Evolutionary conservation across 2,888 invertebrate species (phyloP), one percentile per base, ranked within the genome.

Genomic region (Drosophila ezoana): DNA sequence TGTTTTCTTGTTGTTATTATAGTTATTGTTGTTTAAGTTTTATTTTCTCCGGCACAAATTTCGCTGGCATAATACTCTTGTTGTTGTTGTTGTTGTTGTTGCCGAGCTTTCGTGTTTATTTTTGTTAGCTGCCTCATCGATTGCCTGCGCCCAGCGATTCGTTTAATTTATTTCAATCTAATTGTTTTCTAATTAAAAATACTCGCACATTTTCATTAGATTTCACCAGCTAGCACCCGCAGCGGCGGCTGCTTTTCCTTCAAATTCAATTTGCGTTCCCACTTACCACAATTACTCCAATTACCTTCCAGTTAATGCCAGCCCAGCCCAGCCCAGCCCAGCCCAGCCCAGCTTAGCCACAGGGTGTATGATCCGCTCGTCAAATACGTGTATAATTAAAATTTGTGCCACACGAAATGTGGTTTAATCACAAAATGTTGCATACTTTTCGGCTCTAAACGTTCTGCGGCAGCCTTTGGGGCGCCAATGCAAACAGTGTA

Each of bases 81-180:
- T 59, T 54, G 51, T 49, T 59, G 18, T 48, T 57, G 6, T 47
- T 14, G 48, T 43, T 41, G 13, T 28, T 61, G 44, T 13, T 20
- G 16, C 18, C 56, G 54, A 10, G 64, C 54, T 43, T 77, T 69
- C 79, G 74, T 72, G 79, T 45, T 40, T 62, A 49, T 71, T 61
- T 41, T 68, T 60, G 65, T 76, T 73, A 51, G 41, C 44, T 53
- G 72, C 45, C 48, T 69, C 64, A 87, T 85, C 89, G 79, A 87
- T 89, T 84, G 85, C 79, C 89, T 85, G 85, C 71, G 74, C 81
- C 77, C 89, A 85, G 74, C 87, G 81, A 73, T 18, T 56, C 89
- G 81, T 87, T 87, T 84, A 81, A 85, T 87, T 85, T 85, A 85
- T 87, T 85, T 79, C 72, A 87, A 85, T 87, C 76, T 87, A 85